Base-by-base conservation (phyloP, 2,888 invertebrate species). In the Tipula helvola region DNA sequence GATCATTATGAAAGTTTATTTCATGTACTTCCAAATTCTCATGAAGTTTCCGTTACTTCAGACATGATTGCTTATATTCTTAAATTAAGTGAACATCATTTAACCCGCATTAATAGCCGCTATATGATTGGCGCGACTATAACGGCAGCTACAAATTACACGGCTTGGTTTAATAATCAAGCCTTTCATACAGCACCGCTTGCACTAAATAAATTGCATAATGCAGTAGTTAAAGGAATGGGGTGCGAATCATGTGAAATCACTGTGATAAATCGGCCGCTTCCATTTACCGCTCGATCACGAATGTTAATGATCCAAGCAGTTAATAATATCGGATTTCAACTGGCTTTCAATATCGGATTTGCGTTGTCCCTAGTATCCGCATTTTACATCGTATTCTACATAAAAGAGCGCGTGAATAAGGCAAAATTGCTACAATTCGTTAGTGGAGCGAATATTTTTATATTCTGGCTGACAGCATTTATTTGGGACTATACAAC, bases 131-230 rank as follows among this genome's bases (percentile, higher is more conserved):
- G 94, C 0, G 94, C 94, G 0, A 93, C 93, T 0, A 88, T 91
- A 3, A 90, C 90, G 0, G 87, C 89, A 10, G 88, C 89, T 10
- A 10, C 71, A 1, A 89, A 90, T 0, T 93, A 94, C 0, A 94
- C 92, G 0, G 95, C 94, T 0, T 95, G 95, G 93, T 95, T 96
- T 90, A 97, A 96, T 89, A 96, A 96, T 90, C 95, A 96, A 89
- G 95, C 96, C 0, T 95, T 93, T 89, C 96, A 96, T 89, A 93
- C 94, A 84, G 93, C 94, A 0, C 94, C 94, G 0, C 92, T 94
- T 0, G 92, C 95, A 0, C 90, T 96, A 18, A 92, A 93, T 28
- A 90, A 93, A 1, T 90, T 94, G 0, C 92, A 95, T 88, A 92
- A 93, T 36, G 93, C 94, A 0, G 90, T 96, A 44, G 92, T 95